A percentile compares a stretch with the other conserved stretches of the same genome.
Conservation (phyloP, 2,797 vertebrate species). For the Pterois miles region DNA sequence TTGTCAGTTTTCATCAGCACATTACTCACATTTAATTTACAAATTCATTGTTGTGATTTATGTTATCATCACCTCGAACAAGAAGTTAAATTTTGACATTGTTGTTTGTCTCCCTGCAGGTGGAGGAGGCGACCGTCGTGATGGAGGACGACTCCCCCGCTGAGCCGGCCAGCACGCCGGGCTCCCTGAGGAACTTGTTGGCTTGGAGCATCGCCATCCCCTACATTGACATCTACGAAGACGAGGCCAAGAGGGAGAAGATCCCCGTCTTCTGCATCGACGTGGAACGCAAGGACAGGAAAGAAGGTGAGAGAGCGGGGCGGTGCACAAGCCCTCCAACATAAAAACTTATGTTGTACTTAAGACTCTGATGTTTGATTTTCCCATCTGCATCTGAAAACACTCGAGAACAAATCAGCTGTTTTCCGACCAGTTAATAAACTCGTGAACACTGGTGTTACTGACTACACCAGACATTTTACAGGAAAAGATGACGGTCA, state of each 20-base stretch:
- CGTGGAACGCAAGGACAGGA: constrained; percentile 92
- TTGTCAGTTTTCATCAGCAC: too few species aligned
- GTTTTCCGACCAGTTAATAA: too few species aligned
- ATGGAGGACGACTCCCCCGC: constrained; percentile 91
- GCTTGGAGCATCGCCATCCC: constrained; percentile 94
- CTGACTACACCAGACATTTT: too few species aligned
- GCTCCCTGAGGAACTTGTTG: constrained; percentile 88
- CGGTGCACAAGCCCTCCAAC: neutral
- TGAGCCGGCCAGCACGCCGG: constrained; percentile 81
- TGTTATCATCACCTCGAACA: too few species aligned
- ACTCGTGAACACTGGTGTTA: too few species aligned
- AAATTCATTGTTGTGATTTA: too few species aligned
- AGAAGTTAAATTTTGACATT: neutral
- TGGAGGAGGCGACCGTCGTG: constrained; percentile 95
- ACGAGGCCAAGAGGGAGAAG: constrained; percentile 90
- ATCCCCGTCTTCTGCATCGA: constrained; percentile 95
- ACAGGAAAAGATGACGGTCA: too few species aligned
- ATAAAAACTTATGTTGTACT: too few species aligned
- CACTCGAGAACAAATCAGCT: too few species aligned
- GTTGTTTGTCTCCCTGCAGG: constrained; percentile 73
- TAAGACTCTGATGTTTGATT: too few species aligned
- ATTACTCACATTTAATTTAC: neutral
- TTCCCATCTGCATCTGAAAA: too few species aligned
- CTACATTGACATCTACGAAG: constrained; percentile 90
- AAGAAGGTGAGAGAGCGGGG: constrained; percentile 78